Evolutionary conservation across 2,797 vertebrate genomes (phyloP).

Genomic region (Sphenodon punctatus): DNA sequence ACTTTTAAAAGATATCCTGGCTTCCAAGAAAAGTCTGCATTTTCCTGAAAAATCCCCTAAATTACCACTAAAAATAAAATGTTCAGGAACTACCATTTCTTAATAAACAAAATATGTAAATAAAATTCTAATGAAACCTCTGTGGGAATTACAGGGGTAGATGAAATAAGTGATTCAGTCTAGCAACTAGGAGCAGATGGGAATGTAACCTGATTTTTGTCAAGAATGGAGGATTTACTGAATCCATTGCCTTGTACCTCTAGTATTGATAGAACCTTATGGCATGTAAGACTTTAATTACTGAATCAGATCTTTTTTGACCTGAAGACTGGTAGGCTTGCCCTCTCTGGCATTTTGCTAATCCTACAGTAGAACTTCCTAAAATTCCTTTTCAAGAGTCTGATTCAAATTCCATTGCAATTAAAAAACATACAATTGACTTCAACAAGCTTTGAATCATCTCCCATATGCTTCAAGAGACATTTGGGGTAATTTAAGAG

Average conservation of each 20-base stretch:
- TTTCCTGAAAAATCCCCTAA: neutral
- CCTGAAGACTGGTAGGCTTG: too few relatives aligned
- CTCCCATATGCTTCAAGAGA: neutral
- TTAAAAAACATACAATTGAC: constrained; percentile 25
- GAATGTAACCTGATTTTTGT: constrained; percentile 73
- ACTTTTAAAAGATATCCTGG: constrained; percentile 27
- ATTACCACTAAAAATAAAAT: constrained; percentile 20
- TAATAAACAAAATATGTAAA: constrained; percentile 25
- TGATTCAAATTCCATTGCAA: constrained; percentile 39
- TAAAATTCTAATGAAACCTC: constrained; percentile 42
- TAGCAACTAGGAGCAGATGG: constrained; percentile 48
- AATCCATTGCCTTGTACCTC: constrained; percentile 44
- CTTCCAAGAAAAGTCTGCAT: constrained; percentile 45
- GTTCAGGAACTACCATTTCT: neutral
- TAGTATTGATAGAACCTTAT: neutral
- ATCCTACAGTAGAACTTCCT: neutral
- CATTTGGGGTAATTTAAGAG: constrained; percentile 7
- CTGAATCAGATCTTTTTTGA: constrained; percentile 35
- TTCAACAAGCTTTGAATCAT: constrained; percentile 3
- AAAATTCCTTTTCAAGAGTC: neutral
- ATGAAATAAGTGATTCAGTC: constrained; percentile 40
- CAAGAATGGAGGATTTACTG: constrained; percentile 58
- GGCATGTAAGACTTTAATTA: constrained; percentile 28
- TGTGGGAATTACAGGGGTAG: neutral
- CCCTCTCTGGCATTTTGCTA: neutral